Percentiles rank a stretch among this genome's conserved stretches.
These are phyloP conservation scores for Ditylenchus weischeri DNA, from an alignment of 2,888 invertebrate species.

Conservation along the genomic window DNA sequence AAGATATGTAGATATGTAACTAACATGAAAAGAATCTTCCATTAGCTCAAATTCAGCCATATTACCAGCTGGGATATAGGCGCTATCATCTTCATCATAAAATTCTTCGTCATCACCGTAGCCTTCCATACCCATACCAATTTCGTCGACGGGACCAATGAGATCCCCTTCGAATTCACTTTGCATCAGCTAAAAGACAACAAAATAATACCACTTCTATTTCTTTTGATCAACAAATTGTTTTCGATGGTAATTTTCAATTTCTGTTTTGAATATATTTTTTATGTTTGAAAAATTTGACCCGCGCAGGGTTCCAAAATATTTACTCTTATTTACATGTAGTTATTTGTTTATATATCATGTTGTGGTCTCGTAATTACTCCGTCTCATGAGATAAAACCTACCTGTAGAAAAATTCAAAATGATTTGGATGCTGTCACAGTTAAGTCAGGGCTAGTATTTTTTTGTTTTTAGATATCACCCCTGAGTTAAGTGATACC, in stretches of 20 bases:
- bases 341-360: too few species aligned
- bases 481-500: too few species aligned
- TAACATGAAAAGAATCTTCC: neutral
- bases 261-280: too few species aligned
- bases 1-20: neutral
- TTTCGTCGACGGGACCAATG: neutral
- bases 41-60: neutral
- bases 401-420: too few species aligned
- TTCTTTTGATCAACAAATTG: neutral
- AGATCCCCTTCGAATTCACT: neutral
- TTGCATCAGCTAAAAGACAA: neutral
- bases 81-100: neutral
- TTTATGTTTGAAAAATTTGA: too few species aligned
- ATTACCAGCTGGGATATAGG: neutral
- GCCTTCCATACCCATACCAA: neutral
- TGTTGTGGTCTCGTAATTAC: too few species aligned
- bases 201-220: neutral
- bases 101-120: conserved; percentile 2
- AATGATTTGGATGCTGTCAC: too few species aligned
- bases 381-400: too few species aligned
- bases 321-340: too few species aligned
- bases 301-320: too few species aligned
- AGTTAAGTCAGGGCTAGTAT: too few species aligned
- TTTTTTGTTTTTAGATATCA: too few species aligned
- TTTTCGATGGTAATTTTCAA: neutral